Evolutionary conservation across 2,888 invertebrate genomes (phyloP).

Genomic region (Drosophila planitibia): DNA sequence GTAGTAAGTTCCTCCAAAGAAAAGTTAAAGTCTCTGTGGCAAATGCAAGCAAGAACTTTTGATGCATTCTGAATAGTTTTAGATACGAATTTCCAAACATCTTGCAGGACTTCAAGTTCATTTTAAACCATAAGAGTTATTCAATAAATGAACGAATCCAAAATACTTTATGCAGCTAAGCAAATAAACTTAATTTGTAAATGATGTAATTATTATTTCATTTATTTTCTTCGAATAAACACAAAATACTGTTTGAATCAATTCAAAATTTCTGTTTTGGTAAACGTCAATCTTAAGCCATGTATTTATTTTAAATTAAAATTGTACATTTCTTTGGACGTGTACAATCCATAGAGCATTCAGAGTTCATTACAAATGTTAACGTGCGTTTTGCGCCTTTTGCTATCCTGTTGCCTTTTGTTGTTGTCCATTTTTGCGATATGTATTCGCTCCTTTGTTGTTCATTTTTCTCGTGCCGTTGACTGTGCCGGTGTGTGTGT

Average conservation of each 20-base stretch:
- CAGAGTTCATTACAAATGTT: constrained; percentile 7
- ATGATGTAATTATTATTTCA: neutral
- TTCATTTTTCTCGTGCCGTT: constrained; percentile 47
- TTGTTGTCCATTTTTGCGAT: constrained; percentile 53
- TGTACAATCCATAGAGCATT: constrained; percentile 12
- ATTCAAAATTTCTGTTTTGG: neutral
- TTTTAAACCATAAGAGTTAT: neutral
- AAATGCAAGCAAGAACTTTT: neutral
- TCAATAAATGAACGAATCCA: neutral
- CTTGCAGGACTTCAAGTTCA: neutral
- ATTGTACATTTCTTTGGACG: neutral
- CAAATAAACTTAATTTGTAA: neutral
- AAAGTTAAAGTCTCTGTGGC: neutral
- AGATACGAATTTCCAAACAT: neutral
- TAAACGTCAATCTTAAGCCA: neutral
- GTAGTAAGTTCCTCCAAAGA: neutral
- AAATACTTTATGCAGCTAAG: neutral
- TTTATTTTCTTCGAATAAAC: neutral
- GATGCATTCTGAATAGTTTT: neutral
- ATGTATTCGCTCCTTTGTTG: constrained; percentile 48
- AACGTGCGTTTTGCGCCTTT: neutral
- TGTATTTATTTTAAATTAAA: neutral
- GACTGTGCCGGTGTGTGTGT: constrained; percentile 26
- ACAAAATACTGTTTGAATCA: no score
- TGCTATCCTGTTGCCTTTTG: constrained; percentile 29